Percentiles rank a stretch among this genome's conserved stretches.
Evolutionary conservation across 92 coral and sea anemone species (phyloP).

Genomic region (Phymanthus crucifer): DNA sequence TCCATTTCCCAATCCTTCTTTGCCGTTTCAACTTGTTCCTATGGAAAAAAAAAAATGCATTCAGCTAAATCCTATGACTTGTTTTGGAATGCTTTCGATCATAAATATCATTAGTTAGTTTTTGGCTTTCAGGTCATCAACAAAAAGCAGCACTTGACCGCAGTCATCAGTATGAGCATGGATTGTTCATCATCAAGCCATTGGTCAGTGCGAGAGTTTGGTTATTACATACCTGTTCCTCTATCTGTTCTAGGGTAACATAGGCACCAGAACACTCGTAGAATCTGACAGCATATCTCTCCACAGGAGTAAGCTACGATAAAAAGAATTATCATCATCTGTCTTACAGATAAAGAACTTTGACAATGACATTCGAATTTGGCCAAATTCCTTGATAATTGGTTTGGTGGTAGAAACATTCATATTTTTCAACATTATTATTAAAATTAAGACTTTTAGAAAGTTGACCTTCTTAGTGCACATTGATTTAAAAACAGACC

Average conservation of each 20-base stretch:
- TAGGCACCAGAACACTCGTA: conserved; percentile 87
- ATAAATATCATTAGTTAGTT: not conserved
- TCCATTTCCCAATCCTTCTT: conserved; percentile 99
- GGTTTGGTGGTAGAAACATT: too few species aligned
- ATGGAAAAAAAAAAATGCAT: not conserved
- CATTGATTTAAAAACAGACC: too few species aligned
- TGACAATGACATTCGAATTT: too few species aligned
- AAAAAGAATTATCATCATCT: not conserved
- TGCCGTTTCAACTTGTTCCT: conserved; percentile 91
- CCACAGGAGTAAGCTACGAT: conserved; percentile 82
- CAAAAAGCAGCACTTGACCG: conserved; percentile 30
- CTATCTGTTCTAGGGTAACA: conserved; percentile 85
- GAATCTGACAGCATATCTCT: conserved; percentile 90
- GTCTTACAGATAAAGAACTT: not conserved
- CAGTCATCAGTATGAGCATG: conserved; percentile 39
- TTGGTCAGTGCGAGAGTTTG: not conserved
- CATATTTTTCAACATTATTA: too few species aligned
- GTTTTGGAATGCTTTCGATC: not conserved
- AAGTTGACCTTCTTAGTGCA: too few species aligned
- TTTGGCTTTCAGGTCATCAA: conserved; percentile 45
- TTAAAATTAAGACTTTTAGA: too few species aligned
- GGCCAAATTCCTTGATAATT: too few species aligned
- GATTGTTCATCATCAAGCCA: conserved; percentile 40
- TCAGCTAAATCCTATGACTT: not conserved
- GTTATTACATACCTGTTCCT: conserved; percentile 66